Conservation (phyloP, 2,888 invertebrate genomes). For the Heliconius ismenius region DNA sequence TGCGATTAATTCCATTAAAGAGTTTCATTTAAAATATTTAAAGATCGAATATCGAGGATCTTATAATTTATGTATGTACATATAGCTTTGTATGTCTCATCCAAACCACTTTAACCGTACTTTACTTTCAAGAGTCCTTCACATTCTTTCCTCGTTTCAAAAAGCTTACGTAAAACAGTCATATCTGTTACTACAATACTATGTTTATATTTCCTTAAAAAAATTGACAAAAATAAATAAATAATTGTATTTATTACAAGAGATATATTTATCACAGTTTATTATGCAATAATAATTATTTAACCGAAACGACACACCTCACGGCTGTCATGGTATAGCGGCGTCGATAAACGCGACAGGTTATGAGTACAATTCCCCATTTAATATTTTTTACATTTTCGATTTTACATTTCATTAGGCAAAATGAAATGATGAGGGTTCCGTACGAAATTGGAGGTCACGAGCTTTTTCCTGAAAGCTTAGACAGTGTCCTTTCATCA, state of each 20-base stretch:
- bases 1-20: too few species aligned
- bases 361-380: too few species aligned
- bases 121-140: constrained; percentile 14
- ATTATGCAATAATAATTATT: not conserved
- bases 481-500: too few species aligned
- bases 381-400: too few species aligned
- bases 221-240: not conserved
- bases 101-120: not conserved
- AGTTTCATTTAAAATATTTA: not conserved
- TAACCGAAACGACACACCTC: too few species aligned
- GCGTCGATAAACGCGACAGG: too few species aligned
- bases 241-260: not conserved
- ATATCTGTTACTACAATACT: not conserved
- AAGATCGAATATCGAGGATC: not conserved
- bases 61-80: not conserved
- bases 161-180: constrained; percentile 14
- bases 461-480: too few species aligned
- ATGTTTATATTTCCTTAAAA: not conserved
- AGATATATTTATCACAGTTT: not conserved
- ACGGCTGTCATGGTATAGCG: too few species aligned
- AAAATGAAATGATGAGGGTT: too few species aligned
- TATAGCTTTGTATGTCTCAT: not conserved
- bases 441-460: too few species aligned
- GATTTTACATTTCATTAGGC: too few species aligned
- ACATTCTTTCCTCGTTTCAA: constrained; percentile 17